Base-by-base conservation (phyloP, 2,888 invertebrate species). In the Ceraclea dissimilis region DNA sequence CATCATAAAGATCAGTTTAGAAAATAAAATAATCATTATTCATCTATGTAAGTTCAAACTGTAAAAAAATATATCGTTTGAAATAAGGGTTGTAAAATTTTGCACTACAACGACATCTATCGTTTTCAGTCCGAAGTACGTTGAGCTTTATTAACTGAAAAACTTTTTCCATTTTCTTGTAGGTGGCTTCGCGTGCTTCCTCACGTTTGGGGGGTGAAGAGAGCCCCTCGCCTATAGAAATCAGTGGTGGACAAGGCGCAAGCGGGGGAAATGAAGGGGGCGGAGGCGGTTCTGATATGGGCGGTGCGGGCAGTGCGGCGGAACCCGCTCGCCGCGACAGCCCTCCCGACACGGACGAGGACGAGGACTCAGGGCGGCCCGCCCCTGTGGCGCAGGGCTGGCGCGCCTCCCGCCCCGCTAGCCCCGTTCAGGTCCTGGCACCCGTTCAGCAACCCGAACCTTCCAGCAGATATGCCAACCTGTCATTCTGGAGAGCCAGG, bases 401-500 rank as follows among this genome's bases (percentile, higher is more conserved):
- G 64, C 71, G 74, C 22, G 64, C 69, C 72, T 80, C 79, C 74
- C 51, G 55, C 53, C 49, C 51, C 68, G 72, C 80, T 79, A 74
- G 57, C 53, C 54, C 47, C 31, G 52, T 54, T 43, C 53, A 55
- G 44, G 33, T 20, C 43, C 43, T 80, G 73, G 81, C 81, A 64
- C 76, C 78, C 74, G 68, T 65, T 70, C 68, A 73, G 72, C 65
- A 71, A 70, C 68, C 75, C 75, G 79, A 82, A 64, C 67, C 71
- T 71, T 68, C 78, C 56, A 80, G 82, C 69, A 75, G 83, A 65
- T 90, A 89, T 72, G 85, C 84, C 62, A 89, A 90, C 70, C 80
- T 90, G 52, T 90, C 90, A 62, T 91, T 88, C 69, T 93, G 92
- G 92, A 84, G 88, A 66, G 90, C 92, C 1, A 78, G 91, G 58